Conservation (phyloP, 2,113 vertebrate genomes). For the Solenodon paradoxus region DNA sequence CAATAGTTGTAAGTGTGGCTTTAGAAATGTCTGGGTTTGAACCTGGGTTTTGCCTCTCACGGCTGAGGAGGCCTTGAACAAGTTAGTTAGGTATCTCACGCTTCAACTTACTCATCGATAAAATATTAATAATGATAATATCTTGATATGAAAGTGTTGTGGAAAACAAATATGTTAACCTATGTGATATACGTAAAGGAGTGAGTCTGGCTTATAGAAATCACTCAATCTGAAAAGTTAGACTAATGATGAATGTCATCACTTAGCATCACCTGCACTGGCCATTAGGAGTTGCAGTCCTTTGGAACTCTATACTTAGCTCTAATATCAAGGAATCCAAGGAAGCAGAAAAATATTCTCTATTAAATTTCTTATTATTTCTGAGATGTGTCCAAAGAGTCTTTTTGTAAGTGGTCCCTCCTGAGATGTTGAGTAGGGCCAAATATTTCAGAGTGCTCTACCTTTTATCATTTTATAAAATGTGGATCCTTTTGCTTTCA, state of each 20-base stretch:
- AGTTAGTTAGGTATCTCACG: background rate
- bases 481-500: background rate
- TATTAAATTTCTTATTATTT: background rate
- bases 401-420: background rate
- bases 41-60: background rate
- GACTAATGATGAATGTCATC: background rate
- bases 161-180: background rate
- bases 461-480: background rate
- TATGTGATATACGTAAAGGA: background rate
- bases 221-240: background rate
- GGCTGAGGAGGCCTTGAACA: background rate
- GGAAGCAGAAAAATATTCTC: background rate
- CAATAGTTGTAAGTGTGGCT: background rate
- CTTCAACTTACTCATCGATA: background rate
- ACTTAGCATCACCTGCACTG: background rate
- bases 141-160: background rate
- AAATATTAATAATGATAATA: background rate
- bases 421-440: background rate
- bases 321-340: background rate
- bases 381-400: background rate
- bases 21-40: background rate
- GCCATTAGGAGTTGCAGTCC: background rate
- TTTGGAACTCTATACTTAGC: background rate
- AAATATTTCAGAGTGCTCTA: background rate
- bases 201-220: background rate